These are phyloP conservation scores for Urosaurus nigricauda DNA, from an alignment of 2,797 vertebrate species.

Conservation along the genomic window DNA sequence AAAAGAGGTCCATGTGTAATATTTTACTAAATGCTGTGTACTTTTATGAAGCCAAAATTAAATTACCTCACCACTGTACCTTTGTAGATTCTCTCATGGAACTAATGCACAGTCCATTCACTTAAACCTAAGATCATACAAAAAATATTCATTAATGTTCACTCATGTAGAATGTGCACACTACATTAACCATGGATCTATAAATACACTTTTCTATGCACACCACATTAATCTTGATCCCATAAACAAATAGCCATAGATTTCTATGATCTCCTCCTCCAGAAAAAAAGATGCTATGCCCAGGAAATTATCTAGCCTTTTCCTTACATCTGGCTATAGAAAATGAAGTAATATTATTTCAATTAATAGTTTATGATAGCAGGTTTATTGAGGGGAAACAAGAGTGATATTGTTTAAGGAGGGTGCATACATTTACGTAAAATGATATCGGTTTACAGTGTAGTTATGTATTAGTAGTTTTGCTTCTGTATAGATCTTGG, in stretches of 20 bases:
- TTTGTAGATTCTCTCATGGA: not conserved
- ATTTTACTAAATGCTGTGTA: not conserved
- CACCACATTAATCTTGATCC: conserved; percentile 70
- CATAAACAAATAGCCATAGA: conserved; percentile 67
- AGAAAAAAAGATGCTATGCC: conserved; percentile 38
- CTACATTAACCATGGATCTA: conserved; percentile 71
- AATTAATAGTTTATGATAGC: not conserved
- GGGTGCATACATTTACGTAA: not conserved
- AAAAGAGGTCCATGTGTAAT: not conserved
- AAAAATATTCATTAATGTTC: conserved; percentile 68
- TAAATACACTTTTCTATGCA: conserved; percentile 68
- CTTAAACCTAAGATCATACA: conserved; percentile 25
- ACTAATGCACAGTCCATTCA: rapidly evolving
- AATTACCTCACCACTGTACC: rapidly evolving
- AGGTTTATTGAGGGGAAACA: conserved; percentile 48
- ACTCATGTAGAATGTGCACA: conserved; percentile 66
- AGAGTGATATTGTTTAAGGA: not conserved
- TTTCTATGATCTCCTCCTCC: conserved; percentile 46
- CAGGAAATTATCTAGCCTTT: not conserved
- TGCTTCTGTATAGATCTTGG: conserved; percentile 1
- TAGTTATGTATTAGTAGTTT: conserved; percentile 32
- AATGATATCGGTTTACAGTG: not conserved
- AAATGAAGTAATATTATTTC: not conserved
- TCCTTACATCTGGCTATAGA: not conserved
- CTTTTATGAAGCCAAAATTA: not conserved